Evolutionary conservation across 2,797 vertebrate genomes (phyloP).

Genomic region (Anomalospiza imberbis): DNA sequence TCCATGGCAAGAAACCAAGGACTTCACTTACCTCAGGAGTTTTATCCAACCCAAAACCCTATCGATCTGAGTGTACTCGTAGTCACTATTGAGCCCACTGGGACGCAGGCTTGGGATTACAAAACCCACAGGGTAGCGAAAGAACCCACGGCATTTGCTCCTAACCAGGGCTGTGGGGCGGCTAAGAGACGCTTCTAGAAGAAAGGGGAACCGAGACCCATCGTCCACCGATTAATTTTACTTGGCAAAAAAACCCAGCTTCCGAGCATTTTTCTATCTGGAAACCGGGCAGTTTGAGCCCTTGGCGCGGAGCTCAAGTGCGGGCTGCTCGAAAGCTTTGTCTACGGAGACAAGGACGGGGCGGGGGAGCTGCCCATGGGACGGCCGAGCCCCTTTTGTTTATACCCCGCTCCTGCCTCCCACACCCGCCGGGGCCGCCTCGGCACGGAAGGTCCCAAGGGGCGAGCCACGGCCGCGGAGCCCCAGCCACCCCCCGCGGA

Average conservation of each 20-base stretch:
- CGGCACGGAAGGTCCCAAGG: rapidly evolving
- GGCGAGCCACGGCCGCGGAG: not conserved
- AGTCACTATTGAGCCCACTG: not conserved
- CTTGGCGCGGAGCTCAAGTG: not conserved
- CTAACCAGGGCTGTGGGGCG: not conserved
- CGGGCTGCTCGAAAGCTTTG: not conserved
- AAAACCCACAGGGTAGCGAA: not conserved
- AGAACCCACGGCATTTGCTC: not conserved
- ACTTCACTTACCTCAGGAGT: not conserved
- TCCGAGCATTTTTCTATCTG: not conserved
- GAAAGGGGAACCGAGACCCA: not conserved
- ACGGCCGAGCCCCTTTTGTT: not conserved
- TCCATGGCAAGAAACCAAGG: not conserved
- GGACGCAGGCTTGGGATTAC: not conserved
- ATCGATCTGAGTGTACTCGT: not conserved
- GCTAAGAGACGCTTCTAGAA: not conserved
- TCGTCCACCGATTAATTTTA: not conserved
- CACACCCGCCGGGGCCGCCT: not conserved
- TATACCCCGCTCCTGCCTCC: not conserved
- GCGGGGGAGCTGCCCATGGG: not conserved
- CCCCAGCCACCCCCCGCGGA: rapidly evolving
- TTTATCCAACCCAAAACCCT: not conserved
- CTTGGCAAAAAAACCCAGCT: not conserved
- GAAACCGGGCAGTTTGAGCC: not conserved
- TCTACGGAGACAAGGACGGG: not conserved